phyloP scores from a whole-genome alignment of 2,888 invertebrate species.

The Incurvaria masculella region DNA sequence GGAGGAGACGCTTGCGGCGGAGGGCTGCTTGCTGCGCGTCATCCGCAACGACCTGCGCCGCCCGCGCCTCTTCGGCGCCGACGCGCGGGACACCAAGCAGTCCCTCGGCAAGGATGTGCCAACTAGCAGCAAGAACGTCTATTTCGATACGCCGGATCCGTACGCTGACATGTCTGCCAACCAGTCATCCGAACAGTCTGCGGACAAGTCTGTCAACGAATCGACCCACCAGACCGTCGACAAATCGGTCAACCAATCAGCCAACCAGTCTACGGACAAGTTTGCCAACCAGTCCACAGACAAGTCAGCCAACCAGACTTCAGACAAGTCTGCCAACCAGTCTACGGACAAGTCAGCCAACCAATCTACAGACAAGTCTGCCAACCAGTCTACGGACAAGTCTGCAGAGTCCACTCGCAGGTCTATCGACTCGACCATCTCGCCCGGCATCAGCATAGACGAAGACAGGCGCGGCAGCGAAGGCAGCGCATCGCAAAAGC shows the following conservation, averaged over 20 bases:
- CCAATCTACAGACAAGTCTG: too few relatives aligned
- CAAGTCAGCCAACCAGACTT: too few relatives aligned
- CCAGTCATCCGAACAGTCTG: slow-evolving; percentile 28
- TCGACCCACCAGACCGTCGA: slow-evolving; percentile 23
- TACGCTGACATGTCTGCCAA: too few relatives aligned
- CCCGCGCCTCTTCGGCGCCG: slow-evolving; percentile 28
- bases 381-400: too few relatives aligned
- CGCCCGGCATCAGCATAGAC: slow-evolving; percentile 25
- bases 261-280: too few relatives aligned
- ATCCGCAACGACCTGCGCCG: slow-evolving; percentile 34
- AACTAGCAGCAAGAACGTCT: slow-evolving; percentile 43
- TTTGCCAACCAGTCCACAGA: too few relatives aligned
- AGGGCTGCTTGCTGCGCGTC: slow-evolving; percentile 35
- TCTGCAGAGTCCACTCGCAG: slow-evolving; percentile 30
- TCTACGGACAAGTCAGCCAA: too few relatives aligned
- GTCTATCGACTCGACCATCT: slow-evolving; percentile 27
- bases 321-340: too few relatives aligned
- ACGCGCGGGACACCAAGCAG: slow-evolving; percentile 37
- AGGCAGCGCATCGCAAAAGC: slow-evolving; percentile 22
- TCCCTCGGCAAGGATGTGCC: slow-evolving; percentile 41
- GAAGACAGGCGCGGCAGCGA: slow-evolving; percentile 35
- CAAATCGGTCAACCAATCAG: too few relatives aligned
- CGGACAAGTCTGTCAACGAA: slow-evolving; percentile 31
- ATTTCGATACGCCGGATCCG: too few relatives aligned
- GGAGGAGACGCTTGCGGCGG: slow-evolving; percentile 54